Base-by-base conservation (phyloP, 2,113 vertebrate species). In the Cyprinus carpio region DNA sequence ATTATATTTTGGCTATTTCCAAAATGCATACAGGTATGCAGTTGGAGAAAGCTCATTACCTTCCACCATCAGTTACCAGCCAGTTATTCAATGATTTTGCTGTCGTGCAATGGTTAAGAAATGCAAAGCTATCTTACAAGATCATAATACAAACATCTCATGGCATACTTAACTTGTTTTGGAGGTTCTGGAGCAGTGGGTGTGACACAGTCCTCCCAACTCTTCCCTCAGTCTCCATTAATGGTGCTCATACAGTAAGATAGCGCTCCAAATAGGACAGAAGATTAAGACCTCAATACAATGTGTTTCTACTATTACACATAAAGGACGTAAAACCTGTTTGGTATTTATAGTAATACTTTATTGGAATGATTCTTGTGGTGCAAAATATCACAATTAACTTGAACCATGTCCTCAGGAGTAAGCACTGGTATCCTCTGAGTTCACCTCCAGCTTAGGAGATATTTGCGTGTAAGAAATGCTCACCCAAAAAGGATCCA, bases 281-380 rank as follows among this genome's bases (percentile, higher is more conserved):
- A 34, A 72, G 18, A 34, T 69, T 7, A 56, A 25, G 72, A 40
- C 37, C 20, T 25, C 40, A 25, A 0, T 2, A 1, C 13, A 46
- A 12, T 40, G 40, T 9, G 8, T 37, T 37, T 40, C 40, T 11
- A 46, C 43, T 43, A 10, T 60, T n/a, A 71, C 25, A 20, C 46
- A 79, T 6, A 37, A 71, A 34, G 2, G 23, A 72, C 49, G 23
- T 9, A 1, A 25, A 40, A 18, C 51, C 82, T 1, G 2, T 56
- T 67, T 78, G 84, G 82, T 92, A 91, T 93, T 93, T 88, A 90
- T 91, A 93, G 91, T 94, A 93, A 94, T 93, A 94, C 92, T 94
- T 93, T 94, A 94, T 94, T 94, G 93, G 92, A 94, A 93, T 92
- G 92, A 94, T 94, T 92, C 86, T 93, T 88, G 92, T 92, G 92